Evolutionary conservation across 2,797 vertebrate genomes (phyloP).

Genomic region (Triplophysa yarkandensis): DNA sequence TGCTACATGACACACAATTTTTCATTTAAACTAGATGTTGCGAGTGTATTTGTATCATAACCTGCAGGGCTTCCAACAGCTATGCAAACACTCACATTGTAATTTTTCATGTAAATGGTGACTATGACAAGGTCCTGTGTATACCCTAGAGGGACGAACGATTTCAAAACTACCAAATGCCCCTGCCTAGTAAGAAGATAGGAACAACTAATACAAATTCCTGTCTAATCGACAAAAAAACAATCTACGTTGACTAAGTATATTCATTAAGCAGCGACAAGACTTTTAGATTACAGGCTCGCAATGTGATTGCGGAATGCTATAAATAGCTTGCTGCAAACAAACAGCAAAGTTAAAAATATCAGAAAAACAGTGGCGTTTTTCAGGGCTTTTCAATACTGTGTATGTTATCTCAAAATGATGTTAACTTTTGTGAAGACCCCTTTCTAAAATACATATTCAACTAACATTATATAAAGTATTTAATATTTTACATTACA

Average conservation of each 20-base stretch:
- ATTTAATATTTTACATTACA: too few species aligned
- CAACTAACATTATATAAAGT: too few species aligned
- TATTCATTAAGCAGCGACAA: conserved; percentile 56
- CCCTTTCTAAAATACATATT: too few species aligned
- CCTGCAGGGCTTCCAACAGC: conserved; percentile 51
- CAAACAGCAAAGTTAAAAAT: not conserved
- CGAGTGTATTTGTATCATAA: conserved; percentile 48
- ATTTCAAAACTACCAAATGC: conserved; percentile 42
- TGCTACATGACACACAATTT: conserved; percentile 58
- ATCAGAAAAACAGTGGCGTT: not conserved
- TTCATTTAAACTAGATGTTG: conserved; percentile 54
- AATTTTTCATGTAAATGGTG: conserved; percentile 64
- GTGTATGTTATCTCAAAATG: too few species aligned
- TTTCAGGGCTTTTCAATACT: too few species aligned
- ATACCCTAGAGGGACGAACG: conserved; percentile 53
- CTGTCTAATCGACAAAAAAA: conserved; percentile 55
- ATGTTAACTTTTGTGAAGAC: too few species aligned
- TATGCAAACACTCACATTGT: conserved; percentile 38
- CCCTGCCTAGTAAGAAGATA: conserved; percentile 44
- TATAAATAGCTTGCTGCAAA: conserved; percentile 26
- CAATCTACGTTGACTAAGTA: conserved; percentile 56
- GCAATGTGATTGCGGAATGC: conserved; percentile 27
- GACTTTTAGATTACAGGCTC: conserved; percentile 50
- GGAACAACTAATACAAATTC: conserved; percentile 63
- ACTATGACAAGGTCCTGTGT: conserved; percentile 60